Conservation (phyloP, 2,797 vertebrate genomes). For the Merluccius polli region DNA sequence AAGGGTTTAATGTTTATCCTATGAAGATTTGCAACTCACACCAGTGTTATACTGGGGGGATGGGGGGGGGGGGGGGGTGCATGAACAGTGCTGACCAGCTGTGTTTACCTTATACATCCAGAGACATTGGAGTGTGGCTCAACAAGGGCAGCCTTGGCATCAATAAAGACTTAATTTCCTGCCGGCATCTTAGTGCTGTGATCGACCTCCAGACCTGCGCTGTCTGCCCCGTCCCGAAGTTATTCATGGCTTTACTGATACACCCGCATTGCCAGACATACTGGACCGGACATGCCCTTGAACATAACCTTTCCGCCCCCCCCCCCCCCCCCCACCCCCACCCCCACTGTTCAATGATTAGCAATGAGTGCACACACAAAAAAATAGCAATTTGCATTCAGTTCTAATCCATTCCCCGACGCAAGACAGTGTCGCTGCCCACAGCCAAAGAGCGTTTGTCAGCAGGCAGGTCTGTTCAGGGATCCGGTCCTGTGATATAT, state of each 20-base stretch:
- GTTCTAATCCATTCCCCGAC: not conserved
- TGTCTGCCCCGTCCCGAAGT: not conserved
- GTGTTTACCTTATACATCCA: constrained; percentile 1
- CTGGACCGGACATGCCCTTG: not conserved
- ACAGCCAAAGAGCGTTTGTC: constrained; percentile 11
- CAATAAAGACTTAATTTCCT: constrained; percentile 5
- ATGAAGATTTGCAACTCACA: not conserved
- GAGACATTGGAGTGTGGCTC: not conserved
- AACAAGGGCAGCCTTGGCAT: not conserved
- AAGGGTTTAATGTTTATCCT: not conserved
- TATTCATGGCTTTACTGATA: not conserved
- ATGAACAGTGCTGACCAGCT: not conserved
- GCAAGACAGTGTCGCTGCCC: not conserved
- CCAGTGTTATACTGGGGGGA: no score
- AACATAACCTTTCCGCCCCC: not conserved
- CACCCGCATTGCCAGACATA: not conserved
- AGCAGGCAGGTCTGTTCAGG: constrained; percentile 8
- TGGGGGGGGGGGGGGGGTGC: no score
- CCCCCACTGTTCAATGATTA: not conserved
- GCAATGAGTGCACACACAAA: not conserved
- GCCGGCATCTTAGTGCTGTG: not conserved
- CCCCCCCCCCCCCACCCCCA: not conserved
- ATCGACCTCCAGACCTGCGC: not conserved
- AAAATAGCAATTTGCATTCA: not conserved
- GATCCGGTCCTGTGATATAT: constrained; percentile 48